Evolutionary conservation across 2,113 vertebrate genomes (phyloP), one percentile per base, ranked within the genome.

Genomic region (Seriola aureovittata): DNA sequence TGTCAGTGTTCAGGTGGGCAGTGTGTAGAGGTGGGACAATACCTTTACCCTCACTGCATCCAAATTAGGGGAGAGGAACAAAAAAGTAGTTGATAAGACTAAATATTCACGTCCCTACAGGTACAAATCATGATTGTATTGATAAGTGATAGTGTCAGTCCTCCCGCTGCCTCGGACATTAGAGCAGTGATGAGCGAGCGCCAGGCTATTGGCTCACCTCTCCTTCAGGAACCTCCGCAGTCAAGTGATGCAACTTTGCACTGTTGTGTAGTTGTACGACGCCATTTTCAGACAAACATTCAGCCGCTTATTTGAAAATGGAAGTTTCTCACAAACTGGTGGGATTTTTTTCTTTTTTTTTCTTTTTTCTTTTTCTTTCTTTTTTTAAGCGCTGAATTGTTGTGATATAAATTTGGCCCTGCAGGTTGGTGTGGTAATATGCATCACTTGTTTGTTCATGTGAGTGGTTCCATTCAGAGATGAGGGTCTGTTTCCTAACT

Each of bases 1-100:
- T 76, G 84, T 85, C 46, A 16, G 68, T 91, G 82, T 82, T 89
- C 77, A 89, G 68, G 79, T 85, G 78, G 78, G 86, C 84, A 79
- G 80, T 81, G 83, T 91, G 85, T 77, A 65, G 85, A 90, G 89
- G 82, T 84, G 88, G 82, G 78, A 59, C 84, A 64, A 40, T 72
- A 71, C 54, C 34, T 68, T 80, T 74, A 57, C 62, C 14, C 7
- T 76, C 60, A 32, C 13, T 80, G 38, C 23, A 59, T 75, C 4
- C 8, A 76, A 80, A 52, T 60, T n/a, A 32, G 6, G 44, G 10
- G 48, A 19, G 29, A 29, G 29, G 29, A 29, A 29, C 29, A 3
- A 36, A 42, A 0, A 19, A 5, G 14, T 4, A 5, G 6, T 29
- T 16, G 3, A 21, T 36, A 11, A 73, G 17, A 38, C 2, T 59